Percentiles rank a stretch among this genome's conserved stretches.
phyloP scores from a whole-genome alignment of 2,113 vertebrate species.

The Saguinus imperator region DNA sequence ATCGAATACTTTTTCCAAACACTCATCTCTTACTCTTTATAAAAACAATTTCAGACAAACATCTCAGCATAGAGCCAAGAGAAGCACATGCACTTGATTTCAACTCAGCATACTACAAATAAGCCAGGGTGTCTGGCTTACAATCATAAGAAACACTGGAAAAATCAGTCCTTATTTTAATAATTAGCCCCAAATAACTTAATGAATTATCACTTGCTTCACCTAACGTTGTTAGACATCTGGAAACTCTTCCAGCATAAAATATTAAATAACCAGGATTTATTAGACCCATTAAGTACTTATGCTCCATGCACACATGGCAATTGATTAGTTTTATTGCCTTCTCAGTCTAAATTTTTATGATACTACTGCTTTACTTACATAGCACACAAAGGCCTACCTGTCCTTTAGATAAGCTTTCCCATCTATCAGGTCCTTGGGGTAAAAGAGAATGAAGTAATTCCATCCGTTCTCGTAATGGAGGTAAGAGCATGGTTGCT shows the following conservation, averaged over 20 bases:
- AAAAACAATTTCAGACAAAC: conserved; percentile 16
- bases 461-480: conserved; percentile 97
- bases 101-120: conserved; percentile 32
- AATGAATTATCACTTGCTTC: conserved; percentile 30
- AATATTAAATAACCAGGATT: conserved; percentile 49
- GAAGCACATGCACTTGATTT: not conserved
- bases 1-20: conserved; percentile 21
- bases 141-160: not conserved
- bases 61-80: not conserved
- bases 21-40: conserved; percentile 19
- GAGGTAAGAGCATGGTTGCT: conserved; percentile 97
- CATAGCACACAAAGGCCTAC: conserved; percentile 79
- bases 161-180: conserved; percentile 42
- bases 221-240: not conserved
- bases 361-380: not conserved
- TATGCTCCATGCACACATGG: not conserved
- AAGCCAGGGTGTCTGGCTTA: not conserved
- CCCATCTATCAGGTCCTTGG: conserved; percentile 98
- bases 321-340: not conserved
- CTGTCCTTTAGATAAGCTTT: conserved; percentile 99
- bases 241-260: conserved; percentile 9
- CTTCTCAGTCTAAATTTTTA: not conserved
- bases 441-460: conserved; percentile 96
- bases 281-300: not conserved
- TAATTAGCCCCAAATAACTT: conserved; percentile 39